A percentile compares a stretch with the other conserved stretches of the same genome.
Conservation (phyloP, 2,888 invertebrate genomes). For the Cephus pulcher region DNA sequence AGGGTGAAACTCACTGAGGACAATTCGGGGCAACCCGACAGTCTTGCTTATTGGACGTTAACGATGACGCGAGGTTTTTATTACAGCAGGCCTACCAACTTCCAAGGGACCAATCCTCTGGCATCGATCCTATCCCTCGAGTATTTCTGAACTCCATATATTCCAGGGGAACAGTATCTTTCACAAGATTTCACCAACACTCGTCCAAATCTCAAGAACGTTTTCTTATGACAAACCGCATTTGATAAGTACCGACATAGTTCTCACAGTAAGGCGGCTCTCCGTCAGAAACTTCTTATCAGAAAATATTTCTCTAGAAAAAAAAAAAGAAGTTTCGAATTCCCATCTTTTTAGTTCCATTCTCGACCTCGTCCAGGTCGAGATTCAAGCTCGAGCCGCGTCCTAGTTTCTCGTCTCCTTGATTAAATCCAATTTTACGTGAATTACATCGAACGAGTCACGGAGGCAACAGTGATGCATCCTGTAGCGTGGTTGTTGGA, state of each 20-base stretch:
- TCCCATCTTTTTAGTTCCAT: not conserved
- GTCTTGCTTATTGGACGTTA: not conserved
- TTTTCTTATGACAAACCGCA: not conserved
- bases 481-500: not conserved
- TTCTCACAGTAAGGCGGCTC: not conserved
- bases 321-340: not conserved
- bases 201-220: not conserved
- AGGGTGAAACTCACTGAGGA: not conserved
- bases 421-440: not conserved
- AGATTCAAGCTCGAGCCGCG: not conserved
- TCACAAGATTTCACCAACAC: not conserved
- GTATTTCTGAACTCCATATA: not conserved
- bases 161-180: not conserved
- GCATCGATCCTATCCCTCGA: not conserved
- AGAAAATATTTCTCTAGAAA: not conserved
- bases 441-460: not conserved
- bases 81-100: not conserved
- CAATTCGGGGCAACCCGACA: not conserved
- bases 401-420: not conserved
- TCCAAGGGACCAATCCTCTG: not conserved
- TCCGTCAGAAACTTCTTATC: not conserved
- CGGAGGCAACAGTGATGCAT: not conserved
- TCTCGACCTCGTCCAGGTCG: not conserved
- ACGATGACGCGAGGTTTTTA: not conserved
- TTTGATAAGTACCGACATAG: not conserved